Base-by-base conservation (phyloP, 2,888 invertebrate genomes). In the Saturnia japonica region DNA sequence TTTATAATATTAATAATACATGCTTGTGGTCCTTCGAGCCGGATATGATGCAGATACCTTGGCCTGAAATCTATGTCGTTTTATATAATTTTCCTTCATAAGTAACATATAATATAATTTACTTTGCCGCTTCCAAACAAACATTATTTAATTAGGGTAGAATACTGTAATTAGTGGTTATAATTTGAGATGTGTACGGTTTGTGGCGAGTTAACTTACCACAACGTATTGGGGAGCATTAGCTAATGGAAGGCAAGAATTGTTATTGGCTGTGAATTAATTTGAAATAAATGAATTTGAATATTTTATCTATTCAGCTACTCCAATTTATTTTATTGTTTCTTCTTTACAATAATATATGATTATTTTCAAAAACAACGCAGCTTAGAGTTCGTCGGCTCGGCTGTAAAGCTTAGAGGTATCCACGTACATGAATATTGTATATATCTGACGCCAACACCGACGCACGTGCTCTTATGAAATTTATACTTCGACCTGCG, bases 401-500 rank as follows among this genome's bases (percentile, higher is more conserved):
- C 64, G 51, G 47, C 40, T 25, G 69, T 69, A 64, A 69, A 40
- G 40, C 51, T 51, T 66, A 66, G 57, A 68, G 62, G 60, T 71
- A 45, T 71, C 68, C 28, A 22, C 28, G 19, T 22, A 28, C 25
- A 47, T 71, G 60, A 71, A 71, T 68, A 68, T 62, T 62, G 22
- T 62, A 68, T 62, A 60, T 40, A n/a, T 71, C 54, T 71, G 70
- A 70, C 57, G 67, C 43, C 68, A 68, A 68, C 62, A 68, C 34
- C 57, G 47, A 45, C 47, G 47, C 60, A 68, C 67, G 68, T 68
- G 67, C 60, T 45, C 16, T 16, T 60, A 68, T 68, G 62, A 70
- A 70, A 70, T 68, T 68, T 71, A 71, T 60, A 71, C 67, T 28
- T 60, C 28, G 62, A 60, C n/a, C 45, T 60, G 70, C 22, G 45